These are phyloP conservation scores for Pterocles gutturalis DNA, from an alignment of 2,113 vertebrate genomes.

Conservation along the genomic window DNA sequence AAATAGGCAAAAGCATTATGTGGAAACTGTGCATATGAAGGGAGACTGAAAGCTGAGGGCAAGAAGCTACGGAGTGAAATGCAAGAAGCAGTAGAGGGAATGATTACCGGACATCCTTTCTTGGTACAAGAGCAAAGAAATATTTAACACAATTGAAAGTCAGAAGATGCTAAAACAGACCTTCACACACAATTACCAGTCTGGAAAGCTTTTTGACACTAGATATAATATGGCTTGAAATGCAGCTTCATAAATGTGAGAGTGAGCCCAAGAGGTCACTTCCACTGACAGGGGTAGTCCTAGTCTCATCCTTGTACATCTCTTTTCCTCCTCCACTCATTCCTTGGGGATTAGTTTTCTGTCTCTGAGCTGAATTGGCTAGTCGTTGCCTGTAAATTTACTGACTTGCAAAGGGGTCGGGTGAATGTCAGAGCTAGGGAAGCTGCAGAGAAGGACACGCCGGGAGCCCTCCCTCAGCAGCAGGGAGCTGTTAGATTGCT, in stretches of 20 bases:
- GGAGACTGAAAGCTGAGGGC: background rate
- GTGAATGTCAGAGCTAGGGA: constrained; percentile 24
- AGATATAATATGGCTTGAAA: background rate
- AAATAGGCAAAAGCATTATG: background rate
- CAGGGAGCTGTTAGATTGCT: background rate
- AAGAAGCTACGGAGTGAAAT: background rate
- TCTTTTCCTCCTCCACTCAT: background rate
- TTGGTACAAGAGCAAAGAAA: background rate
- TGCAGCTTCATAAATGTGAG: background rate
- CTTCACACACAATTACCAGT: background rate
- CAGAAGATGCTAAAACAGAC: background rate
- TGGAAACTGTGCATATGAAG: background rate
- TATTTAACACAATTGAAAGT: background rate
- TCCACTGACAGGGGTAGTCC: background rate
- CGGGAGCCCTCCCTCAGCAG: background rate
- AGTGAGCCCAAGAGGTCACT: background rate
- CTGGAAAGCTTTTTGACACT: background rate
- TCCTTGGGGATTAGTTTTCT: constrained; percentile 21
- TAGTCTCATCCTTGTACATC: background rate
- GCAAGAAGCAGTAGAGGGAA: background rate
- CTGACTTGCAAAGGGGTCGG: background rate
- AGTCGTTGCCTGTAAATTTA: constrained; percentile 28
- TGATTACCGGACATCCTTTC: background rate
- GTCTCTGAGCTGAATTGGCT: background rate
- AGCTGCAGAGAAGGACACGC: background rate